Evolutionary conservation across 2,888 invertebrate genomes (phyloP), one percentile per base, ranked within the genome.

Genomic region (Meteorus cinctellus): DNA sequence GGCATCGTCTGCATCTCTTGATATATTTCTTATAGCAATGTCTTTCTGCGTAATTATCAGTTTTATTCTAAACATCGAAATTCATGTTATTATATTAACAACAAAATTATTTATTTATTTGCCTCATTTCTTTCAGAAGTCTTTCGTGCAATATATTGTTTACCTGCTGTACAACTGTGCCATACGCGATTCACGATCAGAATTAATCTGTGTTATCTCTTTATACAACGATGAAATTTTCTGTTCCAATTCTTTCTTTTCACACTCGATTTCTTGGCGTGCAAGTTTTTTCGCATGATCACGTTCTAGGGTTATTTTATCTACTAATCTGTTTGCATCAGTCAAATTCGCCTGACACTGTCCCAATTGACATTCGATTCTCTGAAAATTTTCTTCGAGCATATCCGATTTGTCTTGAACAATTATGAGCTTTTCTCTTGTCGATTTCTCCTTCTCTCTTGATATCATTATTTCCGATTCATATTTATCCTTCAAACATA

Each of bases 41-140:
- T 96, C 95, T 87, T 96, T 96, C 77, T 95, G 93, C 0, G 94
- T 93, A 27, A 96, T 93, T 0, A 96, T 94, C 76, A 95, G 92
- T 89, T 95, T 96, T 19, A 96, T 95, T 84, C 96, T 95, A 84
- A 68, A 89, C 83, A 77, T 71, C 79, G 67, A 66, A 68, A 69
- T 34, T 67, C 12, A 72, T 16, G 62, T 14, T 67, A 62, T 62
- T 34, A 65, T 72, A 51, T 48, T 62, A 16, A 59, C 55, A 29
- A 27, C 24, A 69, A 62, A 12, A 70, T 24, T 19, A 24, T 41
- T 60, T 4, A 45, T n/a, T 1, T 62, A 45, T 62, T 62, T 78
- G 62, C 27, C 78, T 69, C 71, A 48, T 65, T 41, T 70, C 48
- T 19, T 36, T 27, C 29, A 34, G 0, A 34, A 34, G 8, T 8